Percentiles rank a stretch among this genome's conserved stretches.
These are phyloP conservation scores for Alligator mississippiensis DNA, from an alignment of 2,113 vertebrate species.

Conservation along the genomic window DNA sequence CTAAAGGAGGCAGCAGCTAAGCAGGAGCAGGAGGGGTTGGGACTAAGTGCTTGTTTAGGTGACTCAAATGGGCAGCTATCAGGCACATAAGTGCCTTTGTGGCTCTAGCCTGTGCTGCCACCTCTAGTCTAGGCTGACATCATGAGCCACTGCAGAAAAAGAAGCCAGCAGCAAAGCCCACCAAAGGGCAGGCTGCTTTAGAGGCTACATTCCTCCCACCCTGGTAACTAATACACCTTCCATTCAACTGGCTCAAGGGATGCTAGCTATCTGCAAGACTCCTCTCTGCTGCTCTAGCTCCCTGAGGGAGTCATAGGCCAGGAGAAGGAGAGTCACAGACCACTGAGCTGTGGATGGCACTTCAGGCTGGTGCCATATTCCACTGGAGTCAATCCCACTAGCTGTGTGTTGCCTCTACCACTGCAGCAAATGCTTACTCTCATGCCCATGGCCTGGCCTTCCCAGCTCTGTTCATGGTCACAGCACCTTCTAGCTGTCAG, in stretches of 20 bases:
- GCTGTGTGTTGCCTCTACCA: too few species aligned
- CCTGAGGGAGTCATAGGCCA: background rate
- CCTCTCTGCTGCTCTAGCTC: background rate
- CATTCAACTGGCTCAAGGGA: background rate
- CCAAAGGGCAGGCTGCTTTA: background rate
- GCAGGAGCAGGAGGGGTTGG: too few species aligned
- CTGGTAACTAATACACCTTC: background rate
- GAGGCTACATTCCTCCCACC: background rate
- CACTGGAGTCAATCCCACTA: too few species aligned
- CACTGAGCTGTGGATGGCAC: background rate
- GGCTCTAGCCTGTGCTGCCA: too few species aligned
- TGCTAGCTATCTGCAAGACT: background rate
- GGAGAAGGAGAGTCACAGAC: background rate
- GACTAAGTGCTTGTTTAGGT: too few species aligned
- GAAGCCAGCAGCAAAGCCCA: background rate
- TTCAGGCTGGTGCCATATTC: background rate
- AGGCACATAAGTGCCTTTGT: too few species aligned
- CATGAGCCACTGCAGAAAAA: background rate
- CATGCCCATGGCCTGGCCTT: background rate
- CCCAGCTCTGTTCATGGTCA: background rate
- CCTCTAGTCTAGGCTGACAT: too few species aligned
- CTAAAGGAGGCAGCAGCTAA: too few species aligned
- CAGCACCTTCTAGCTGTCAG: background rate
- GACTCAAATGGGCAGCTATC: too few species aligned
- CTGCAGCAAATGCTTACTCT: too few species aligned